Evolutionary conservation across 2,797 vertebrate genomes (phyloP).

Genomic region (Chaetophractus vellerosus): DNA sequence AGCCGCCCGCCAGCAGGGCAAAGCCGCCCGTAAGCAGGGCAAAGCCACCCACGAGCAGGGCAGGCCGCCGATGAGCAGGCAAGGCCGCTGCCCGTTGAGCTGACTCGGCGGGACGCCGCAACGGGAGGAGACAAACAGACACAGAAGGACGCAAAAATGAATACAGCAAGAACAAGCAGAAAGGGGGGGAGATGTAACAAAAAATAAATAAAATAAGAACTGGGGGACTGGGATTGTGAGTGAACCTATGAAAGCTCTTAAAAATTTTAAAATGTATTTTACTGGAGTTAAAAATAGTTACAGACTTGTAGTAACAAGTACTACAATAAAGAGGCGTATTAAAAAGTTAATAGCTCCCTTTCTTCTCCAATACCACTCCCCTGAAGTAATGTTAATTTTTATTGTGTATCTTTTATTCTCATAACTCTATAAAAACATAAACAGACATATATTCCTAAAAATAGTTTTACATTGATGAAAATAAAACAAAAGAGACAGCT

Average conservation of each 20-base stretch:
- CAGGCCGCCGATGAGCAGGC: too few relatives aligned
- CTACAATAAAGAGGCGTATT: not conserved
- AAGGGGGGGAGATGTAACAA: too few relatives aligned
- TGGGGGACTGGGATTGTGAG: not conserved
- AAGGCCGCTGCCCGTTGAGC: too few relatives aligned
- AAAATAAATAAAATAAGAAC: too few relatives aligned
- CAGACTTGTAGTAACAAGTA: not conserved
- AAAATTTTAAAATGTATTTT: constrained; percentile 59
- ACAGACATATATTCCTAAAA: not conserved
- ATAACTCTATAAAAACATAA: not conserved
- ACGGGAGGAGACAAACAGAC: too few relatives aligned
- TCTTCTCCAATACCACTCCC: not conserved
- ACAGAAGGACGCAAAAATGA: too few relatives aligned
- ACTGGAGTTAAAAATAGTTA: constrained; percentile 14
- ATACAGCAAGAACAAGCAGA: too few relatives aligned
- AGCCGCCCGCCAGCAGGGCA: too few relatives aligned
- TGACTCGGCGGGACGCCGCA: too few relatives aligned
- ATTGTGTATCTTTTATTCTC: not conserved
- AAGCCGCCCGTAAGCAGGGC: too few relatives aligned
- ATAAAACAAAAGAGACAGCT: not conserved
- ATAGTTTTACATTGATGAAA: not conserved
- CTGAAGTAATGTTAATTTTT: not conserved
- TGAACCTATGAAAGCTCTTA: not conserved
- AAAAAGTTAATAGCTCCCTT: not conserved
- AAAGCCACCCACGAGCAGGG: too few relatives aligned